Conservation (phyloP, 2,113 vertebrate species). For the Aramus guarauna region DNA sequence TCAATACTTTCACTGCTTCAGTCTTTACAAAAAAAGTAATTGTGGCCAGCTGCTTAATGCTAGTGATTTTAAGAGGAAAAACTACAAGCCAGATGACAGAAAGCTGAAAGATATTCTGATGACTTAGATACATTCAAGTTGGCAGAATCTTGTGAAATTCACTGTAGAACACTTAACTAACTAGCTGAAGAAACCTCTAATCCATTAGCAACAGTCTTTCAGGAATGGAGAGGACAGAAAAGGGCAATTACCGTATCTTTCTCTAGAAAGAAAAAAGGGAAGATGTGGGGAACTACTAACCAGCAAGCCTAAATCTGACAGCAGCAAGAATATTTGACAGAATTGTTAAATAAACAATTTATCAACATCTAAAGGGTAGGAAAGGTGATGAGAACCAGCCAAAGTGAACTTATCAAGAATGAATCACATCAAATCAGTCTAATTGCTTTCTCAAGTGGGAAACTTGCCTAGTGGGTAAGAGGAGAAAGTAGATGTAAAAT, state of each 20-base stretch:
- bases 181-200: neutral
- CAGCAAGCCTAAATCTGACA: neutral
- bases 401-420: neutral
- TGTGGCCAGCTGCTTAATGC: neutral
- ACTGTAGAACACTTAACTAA: neutral
- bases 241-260: neutral
- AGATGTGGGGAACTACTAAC: neutral
- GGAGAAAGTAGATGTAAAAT: neutral
- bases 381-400: neutral
- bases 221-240: neutral
- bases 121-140: neutral
- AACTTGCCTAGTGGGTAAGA: neutral
- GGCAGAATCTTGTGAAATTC: neutral
- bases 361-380: neutral
- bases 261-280: neutral
- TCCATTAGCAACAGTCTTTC: neutral
- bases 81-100: neutral
- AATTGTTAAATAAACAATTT: neutral
- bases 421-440: neutral
- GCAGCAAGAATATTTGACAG: neutral
- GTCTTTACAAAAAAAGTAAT: neutral
- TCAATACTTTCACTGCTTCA: neutral
- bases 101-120: neutral
- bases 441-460: neutral
- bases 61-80: neutral